A percentile compares a stretch with the other conserved stretches of the same genome.
Evolutionary conservation across 1,140 invertebrate species (phyloP).

Genomic region (Lanistes nyassanus): DNA sequence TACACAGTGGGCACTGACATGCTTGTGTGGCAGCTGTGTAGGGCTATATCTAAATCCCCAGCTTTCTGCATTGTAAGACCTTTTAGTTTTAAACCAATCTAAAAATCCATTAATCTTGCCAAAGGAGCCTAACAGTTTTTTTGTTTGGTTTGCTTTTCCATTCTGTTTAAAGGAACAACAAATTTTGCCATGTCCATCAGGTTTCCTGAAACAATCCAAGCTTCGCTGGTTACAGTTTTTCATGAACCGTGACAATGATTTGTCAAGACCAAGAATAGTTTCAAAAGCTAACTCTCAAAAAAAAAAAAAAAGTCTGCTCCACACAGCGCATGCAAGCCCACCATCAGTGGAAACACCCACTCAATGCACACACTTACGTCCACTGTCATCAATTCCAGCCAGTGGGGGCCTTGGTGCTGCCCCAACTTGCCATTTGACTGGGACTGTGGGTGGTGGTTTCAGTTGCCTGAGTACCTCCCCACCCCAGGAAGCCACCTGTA

Average conservation of each 20-base stretch:
- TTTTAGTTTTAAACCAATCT: too few species aligned
- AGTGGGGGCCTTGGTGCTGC: slow-evolving; percentile 26
- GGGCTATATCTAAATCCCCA: too few species aligned
- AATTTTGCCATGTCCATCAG: not conserved
- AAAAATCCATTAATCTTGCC: too few species aligned
- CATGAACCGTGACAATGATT: not conserved
- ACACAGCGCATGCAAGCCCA: not conserved
- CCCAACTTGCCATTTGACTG: slow-evolving; percentile 29
- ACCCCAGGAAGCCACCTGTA: slow-evolving; percentile 29
- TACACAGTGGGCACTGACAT: too few species aligned
- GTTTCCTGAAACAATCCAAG: not conserved
- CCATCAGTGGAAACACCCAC: slow-evolving; percentile 2
- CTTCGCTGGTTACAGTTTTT: not conserved
- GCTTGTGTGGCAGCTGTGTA: too few species aligned
- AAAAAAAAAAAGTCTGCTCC: not conserved
- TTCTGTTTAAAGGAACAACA: not conserved
- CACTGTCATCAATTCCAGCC: slow-evolving; percentile 31
- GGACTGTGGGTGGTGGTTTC: slow-evolving; percentile 33
- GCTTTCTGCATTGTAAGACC: too few species aligned
- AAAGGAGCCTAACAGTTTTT: too few species aligned
- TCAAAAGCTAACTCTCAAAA: not conserved
- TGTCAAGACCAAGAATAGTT: not conserved
- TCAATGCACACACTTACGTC: slow-evolving; percentile 6
- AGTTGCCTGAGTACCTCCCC: slow-evolving; percentile 28
- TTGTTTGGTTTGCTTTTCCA: not conserved